Evolutionary conservation across 2,797 vertebrate species (phyloP), one percentile per base, ranked within the genome.

Genomic region (Mormyrus hasselquistii): DNA sequence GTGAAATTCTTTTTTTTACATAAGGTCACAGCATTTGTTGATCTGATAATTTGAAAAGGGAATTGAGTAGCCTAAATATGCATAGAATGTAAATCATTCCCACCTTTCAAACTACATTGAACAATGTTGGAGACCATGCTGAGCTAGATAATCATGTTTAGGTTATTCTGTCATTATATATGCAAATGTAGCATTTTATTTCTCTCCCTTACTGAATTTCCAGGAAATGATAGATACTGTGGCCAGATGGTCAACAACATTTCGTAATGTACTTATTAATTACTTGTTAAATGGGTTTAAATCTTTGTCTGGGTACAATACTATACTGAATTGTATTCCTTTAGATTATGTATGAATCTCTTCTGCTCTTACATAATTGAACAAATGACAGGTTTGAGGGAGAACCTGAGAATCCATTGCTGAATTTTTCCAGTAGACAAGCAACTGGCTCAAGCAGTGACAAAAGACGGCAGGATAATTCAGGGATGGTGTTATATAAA

Each of bases 311-410:
- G 41, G n/a, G n/a, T 47, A 49, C 79, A 25, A n/a, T 50, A 25
- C 82, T 84, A 49, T 84, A 50, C 47, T 22, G 47, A 84, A 50
- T 49, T 84, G 82, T 19, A 22, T 49, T 29, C 44, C 16, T 82
- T 82, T 82, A 12, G 76, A 82, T 50, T 84, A 84, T 49, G 82
- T 50, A 49, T 84, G 82, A 38, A 87, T 87, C 29, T 87, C 53
- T 86, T 52, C 47, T n/a, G 7, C 34, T 87, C 16, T 34, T 57
- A 87, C 53, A 87, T 87, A 87, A 87, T 53, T 85, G 73, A 85
- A 85, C 9, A 52, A 52, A 85, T 50, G 83, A 50, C 12, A 85
- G 19, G 25, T 16, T 79, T 52, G 50, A 29, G 19, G 19, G 83
- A 53, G 83, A 85, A 50, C 49, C 16, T 44, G 83, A 50, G 83